These are phyloP conservation scores for Coptodon rendalli DNA, from an alignment of 2,113 vertebrate genomes.

Conservation along the genomic window DNA sequence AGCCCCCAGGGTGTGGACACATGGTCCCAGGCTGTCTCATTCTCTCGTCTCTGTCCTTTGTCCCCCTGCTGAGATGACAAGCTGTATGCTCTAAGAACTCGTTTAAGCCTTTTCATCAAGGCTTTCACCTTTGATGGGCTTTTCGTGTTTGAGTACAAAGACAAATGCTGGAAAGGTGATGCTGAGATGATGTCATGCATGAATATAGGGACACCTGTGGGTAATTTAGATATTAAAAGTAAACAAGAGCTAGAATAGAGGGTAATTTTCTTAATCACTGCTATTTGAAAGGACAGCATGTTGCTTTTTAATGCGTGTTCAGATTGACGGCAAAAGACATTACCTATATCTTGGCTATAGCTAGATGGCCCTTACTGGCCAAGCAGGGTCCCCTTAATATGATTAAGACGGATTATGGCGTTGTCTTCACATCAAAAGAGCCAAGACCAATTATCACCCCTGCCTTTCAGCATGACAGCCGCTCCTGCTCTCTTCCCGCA, in stretches of 20 bases:
- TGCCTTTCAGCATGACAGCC: constrained; percentile 57
- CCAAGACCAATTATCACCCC: constrained; percentile 71
- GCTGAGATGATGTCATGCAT: neutral
- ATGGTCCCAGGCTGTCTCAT: constrained; percentile 47
- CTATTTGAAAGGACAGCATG: neutral
- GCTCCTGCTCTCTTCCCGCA: constrained; percentile 3
- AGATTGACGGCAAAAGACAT: neutral
- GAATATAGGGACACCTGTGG: neutral
- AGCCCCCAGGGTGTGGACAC: constrained; percentile 55
- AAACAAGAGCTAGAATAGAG: neutral
- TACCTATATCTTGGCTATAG: constrained; percentile 40
- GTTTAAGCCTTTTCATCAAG: constrained; percentile 14
- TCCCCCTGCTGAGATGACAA: constrained; percentile 30
- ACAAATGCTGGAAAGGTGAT: neutral
- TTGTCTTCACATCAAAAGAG: constrained; percentile 73
- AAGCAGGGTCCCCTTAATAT: constrained; percentile 66
- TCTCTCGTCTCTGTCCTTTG: constrained; percentile 22
- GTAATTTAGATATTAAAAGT: neutral
- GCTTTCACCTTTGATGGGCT: neutral
- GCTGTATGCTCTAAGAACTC: constrained; percentile 5
- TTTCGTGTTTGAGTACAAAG: neutral
- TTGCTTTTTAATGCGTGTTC: neutral
- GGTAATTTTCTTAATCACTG: neutral
- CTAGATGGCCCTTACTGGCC: constrained; percentile 27
- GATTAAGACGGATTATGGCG: constrained; percentile 67